Conservation (phyloP, 2,113 vertebrate species). For the Urocynchramus pylzowi region DNA sequence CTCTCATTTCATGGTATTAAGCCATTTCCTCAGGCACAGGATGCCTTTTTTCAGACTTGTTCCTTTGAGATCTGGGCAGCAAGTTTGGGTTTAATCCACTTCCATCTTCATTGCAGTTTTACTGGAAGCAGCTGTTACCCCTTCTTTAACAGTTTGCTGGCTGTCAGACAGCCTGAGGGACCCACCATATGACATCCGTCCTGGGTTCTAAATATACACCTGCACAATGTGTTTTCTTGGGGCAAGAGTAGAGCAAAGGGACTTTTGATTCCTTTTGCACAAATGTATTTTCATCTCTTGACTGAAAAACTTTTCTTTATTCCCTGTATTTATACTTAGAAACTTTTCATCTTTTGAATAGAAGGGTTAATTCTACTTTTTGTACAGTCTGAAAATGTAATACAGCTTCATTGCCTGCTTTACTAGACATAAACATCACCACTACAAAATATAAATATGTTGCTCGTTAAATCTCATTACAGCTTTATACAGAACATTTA, state of each 20-base stretch:
- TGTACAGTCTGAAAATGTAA: not conserved
- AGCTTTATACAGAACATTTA: not conserved
- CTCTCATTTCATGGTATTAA: constrained; percentile 5
- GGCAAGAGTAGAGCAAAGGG: not conserved
- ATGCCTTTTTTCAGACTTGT: constrained; percentile 14
- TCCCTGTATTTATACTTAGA: not conserved
- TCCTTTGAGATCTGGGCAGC: constrained; percentile 17
- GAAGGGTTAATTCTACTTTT: not conserved
- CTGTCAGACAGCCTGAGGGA: not conserved
- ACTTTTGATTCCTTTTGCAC: not conserved
- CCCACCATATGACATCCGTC: constrained; percentile 17
- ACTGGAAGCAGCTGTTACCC: constrained; percentile 30
- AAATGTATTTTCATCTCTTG: not conserved
- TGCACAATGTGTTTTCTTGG: constrained; percentile 27
- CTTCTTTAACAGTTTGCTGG: constrained; percentile 9
- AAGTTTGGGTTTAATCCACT: constrained; percentile 41
- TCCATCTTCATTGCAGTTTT: constrained; percentile 15
- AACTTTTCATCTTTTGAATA: not conserved
- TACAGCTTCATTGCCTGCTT: not conserved
- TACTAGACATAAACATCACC: not conserved
- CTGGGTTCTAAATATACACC: constrained; percentile 14
- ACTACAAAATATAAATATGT: not conserved
- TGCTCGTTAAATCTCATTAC: not conserved
- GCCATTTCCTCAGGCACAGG: constrained; percentile 30
- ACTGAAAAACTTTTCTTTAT: not conserved